phyloP scores from a whole-genome alignment of 2,888 invertebrate species.

The Pristionchus entomophagus region DNA sequence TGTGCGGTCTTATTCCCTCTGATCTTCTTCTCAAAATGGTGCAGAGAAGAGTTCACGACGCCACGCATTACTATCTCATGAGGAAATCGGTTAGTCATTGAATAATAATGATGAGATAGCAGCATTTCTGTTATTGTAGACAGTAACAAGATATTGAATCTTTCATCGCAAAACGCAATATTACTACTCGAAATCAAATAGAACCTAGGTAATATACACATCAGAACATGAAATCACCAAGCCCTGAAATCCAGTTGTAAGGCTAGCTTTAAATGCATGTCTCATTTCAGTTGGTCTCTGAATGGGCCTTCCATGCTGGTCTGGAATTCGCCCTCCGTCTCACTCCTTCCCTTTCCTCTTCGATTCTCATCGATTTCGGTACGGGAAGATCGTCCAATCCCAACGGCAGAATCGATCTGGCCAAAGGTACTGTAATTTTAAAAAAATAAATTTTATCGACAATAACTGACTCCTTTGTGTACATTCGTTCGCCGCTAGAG shows the following conservation, averaged over 20 bases:
- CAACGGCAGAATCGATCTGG: neutral
- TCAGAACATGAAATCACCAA: too few species aligned
- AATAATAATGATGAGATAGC: too few species aligned
- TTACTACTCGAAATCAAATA: too few species aligned
- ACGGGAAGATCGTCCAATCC: conserved; percentile 25
- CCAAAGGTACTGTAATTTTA: neutral
- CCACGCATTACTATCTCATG: conserved; percentile 98
- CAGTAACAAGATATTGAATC: too few species aligned
- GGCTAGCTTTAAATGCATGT: too few species aligned
- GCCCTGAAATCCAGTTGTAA: too few species aligned
- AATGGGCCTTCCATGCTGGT: neutral
- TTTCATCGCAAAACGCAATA: too few species aligned
- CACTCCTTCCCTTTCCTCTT: neutral
- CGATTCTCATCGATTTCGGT: conserved; percentile 15
- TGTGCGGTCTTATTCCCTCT: neutral
- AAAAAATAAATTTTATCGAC: too few species aligned
- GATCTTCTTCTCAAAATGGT: neutral
- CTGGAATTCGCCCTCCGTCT: conserved; percentile 28
- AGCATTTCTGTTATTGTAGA: too few species aligned
- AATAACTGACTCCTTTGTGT: too few species aligned
- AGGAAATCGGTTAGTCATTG: conserved; percentile 94
- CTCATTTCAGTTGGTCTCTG: neutral
- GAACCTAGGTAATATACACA: too few species aligned
- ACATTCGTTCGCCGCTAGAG: too few species aligned
- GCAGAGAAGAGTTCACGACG: conserved; percentile 80